These are phyloP conservation scores for Creontiades dilutus DNA, from an alignment of 2,888 invertebrate species.

Conservation along the genomic window DNA sequence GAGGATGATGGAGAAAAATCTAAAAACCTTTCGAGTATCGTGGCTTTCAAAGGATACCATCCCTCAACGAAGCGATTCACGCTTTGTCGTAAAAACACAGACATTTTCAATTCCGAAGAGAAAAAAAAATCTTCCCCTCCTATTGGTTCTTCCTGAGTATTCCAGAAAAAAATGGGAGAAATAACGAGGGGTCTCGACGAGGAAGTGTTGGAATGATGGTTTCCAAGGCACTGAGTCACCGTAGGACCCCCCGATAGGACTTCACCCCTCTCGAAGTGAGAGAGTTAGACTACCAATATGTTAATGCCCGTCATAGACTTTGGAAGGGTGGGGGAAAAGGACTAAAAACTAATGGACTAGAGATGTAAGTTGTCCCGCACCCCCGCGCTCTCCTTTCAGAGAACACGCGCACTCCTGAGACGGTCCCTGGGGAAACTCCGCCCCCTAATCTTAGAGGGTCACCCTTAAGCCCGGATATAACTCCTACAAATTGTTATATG, in stretches of 20 bases:
- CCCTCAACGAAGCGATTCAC: no score
- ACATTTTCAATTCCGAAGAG: neutral
- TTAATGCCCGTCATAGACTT: neutral
- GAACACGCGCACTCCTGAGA: conserved; percentile 55
- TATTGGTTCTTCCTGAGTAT: neutral
- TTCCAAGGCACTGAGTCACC: conserved; percentile 19
- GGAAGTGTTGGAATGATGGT: conserved; percentile 10
- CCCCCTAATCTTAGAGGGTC: conserved; percentile 65
- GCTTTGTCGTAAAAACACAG: neutral
- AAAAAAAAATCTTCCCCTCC: neutral
- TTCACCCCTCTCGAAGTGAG: neutral
- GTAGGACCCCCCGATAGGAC: neutral
- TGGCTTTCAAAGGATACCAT: no score
- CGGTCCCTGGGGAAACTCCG: conserved; percentile 55
- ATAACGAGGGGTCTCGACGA: neutral
- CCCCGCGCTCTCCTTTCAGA: neutral
- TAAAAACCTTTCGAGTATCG: no score
- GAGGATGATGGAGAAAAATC: no score
- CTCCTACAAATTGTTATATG: conserved; percentile 64
- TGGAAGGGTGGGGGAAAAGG: neutral
- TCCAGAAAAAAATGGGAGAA: neutral
- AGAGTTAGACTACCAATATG: conserved; percentile 53
- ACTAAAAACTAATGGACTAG: conserved; percentile 70
- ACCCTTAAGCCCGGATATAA: conserved; percentile 58
- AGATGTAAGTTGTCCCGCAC: conserved; percentile 43